Conservation (phyloP, 2,888 invertebrate species). For the Prenolepis imparis region DNA sequence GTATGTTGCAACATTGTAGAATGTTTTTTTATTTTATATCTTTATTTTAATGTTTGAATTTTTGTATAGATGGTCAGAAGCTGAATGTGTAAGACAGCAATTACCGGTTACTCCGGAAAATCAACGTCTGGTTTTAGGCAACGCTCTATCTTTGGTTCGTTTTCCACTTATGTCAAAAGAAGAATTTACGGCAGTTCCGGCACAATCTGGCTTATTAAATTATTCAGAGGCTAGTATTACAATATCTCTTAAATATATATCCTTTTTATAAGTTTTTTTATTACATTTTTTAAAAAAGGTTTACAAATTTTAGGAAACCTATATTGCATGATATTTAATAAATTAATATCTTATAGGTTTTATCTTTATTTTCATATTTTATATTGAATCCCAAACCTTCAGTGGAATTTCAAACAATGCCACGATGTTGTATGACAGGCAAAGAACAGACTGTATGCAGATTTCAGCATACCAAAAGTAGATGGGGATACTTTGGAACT, state of each 20-base stretch:
- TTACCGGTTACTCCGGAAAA: constrained; percentile 90
- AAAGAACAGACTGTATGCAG: constrained; percentile 92
- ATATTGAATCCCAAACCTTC: constrained; percentile 92
- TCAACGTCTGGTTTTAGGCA: constrained; percentile 90
- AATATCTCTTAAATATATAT: not conserved
- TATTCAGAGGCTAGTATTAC: constrained; percentile 88
- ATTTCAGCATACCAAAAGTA: constrained; percentile 92
- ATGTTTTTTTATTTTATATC: not conserved
- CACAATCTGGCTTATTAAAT: constrained; percentile 91
- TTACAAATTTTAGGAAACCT: not conserved
- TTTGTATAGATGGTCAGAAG: constrained; percentile 90
- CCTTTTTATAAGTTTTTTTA: not conserved
- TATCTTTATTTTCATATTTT: constrained; percentile 91
- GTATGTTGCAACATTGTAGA: constrained; percentile 74
- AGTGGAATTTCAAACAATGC: constrained; percentile 90
- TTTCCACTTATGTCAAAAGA: constrained; percentile 95
- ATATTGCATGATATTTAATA: constrained; percentile 12
- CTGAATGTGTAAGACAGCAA: constrained; percentile 91
- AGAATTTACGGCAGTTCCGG: constrained; percentile 93
- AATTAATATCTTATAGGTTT: constrained; percentile 86
- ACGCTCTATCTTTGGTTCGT: constrained; percentile 91
- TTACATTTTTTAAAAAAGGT: constrained; percentile 16
- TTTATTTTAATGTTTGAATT: constrained; percentile 36
- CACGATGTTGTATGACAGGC: constrained; percentile 92
- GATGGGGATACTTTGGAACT: constrained; percentile 95